Percentiles rank a stretch among this genome's conserved stretches.
These are phyloP conservation scores for Zoanthus gigantus DNA, from an alignment of 92 coral and sea anemone genomes.

Conservation along the genomic window DNA sequence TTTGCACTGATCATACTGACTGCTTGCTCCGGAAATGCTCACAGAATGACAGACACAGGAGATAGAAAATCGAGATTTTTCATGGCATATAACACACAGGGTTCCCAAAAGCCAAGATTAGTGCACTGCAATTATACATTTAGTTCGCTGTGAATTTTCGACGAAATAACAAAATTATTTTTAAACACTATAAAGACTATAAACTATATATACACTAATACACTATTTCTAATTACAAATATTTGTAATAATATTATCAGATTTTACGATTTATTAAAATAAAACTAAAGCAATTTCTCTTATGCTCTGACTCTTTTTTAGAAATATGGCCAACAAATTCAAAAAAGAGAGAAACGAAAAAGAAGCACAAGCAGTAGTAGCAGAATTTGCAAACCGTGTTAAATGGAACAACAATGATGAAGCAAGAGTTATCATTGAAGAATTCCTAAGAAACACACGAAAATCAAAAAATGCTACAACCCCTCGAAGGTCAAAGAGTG, in stretches of 20 bases:
- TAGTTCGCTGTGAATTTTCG: neutral
- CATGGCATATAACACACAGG: no score
- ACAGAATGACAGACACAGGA: no score
- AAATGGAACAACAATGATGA: conserved; percentile 60
- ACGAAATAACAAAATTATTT: neutral
- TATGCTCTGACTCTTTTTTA: neutral
- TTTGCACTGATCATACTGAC: no score
- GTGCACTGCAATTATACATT: no score
- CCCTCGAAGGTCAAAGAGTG: conserved; percentile 21
- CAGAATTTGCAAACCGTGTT: conserved; percentile 61
- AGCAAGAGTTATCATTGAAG: conserved; percentile 70
- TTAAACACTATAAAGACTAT: no score
- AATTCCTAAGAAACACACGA: conserved; percentile 63
- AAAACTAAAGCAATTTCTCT: no score
- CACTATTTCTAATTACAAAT: neutral
- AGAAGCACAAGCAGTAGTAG: conserved; percentile 67
- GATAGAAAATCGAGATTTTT: no score
- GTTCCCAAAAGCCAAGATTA: no score
- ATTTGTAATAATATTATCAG: neutral
- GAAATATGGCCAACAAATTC: conserved; percentile 68
- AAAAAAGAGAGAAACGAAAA: conserved; percentile 51
- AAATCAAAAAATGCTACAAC: conserved; percentile 5
- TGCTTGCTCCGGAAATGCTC: no score
- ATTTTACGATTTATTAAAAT: neutral
- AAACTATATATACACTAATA: neutral